Base-by-base conservation (phyloP, 2,888 invertebrate genomes). In the Eristalis arbustorum region DNA sequence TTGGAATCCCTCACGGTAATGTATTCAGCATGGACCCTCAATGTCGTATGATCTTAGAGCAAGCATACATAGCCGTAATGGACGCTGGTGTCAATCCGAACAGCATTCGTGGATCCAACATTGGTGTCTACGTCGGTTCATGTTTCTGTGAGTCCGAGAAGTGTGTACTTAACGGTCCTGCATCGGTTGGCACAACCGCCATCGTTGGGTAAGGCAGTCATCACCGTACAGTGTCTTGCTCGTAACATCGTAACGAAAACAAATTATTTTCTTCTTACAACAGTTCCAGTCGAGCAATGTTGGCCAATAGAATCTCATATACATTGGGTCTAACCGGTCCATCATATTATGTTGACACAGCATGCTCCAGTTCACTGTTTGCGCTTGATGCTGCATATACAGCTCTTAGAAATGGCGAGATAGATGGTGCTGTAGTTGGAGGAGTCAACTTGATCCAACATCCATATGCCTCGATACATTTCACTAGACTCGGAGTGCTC, bases 341-440 rank as follows among this genome's bases (percentile, higher is more conserved):
- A 0, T 97, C 97, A 14, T 96, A 95, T 92, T 95, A 96, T 0
- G 94, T 97, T 14, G 98, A 98, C 93, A 97, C 98, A 0, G 98
- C 98, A 0, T 98, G 98, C 91, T 97, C 97, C 25, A 98, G 98
- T 72, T 96, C 97, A 22, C 93, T 97, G 74, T 95, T 96, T 88
- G 98, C 97, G 0, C 88, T 98, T 73, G 97, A 98, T 90, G 95
- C 96, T 73, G 97, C 96, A 22, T 96, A 95, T 91, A 93, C 94
- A 59, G 94, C 96, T 0, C 95, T 97, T 63, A 93, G 96, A 66
- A 94, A 94, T 82, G 97, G 97, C 0, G 94, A 95, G 80, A 97
- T 97, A 90, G 98, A 98, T 75, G 94, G 95, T 0, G 98, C 98
- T 0, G 95, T 98, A 69, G 97, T 98, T 0, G 97, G 96, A 11